These are phyloP conservation scores for Pollenia angustigena DNA, from an alignment of 2,888 invertebrate genomes.

Conservation along the genomic window DNA sequence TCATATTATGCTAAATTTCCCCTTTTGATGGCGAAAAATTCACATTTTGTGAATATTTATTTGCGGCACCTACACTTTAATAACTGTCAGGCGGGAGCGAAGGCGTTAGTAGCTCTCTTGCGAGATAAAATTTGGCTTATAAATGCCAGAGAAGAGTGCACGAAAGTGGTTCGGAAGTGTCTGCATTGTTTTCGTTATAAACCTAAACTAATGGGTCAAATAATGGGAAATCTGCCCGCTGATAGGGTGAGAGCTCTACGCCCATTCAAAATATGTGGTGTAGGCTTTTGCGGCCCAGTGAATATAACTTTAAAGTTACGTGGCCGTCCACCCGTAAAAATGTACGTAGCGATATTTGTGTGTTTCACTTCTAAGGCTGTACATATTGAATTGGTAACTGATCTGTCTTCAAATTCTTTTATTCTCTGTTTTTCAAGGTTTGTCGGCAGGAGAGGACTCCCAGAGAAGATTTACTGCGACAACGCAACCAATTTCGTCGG, in stretches of 20 bases:
- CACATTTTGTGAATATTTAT: constrained; percentile 39
- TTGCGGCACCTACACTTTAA: constrained; percentile 40
- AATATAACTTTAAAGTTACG: constrained; percentile 54
- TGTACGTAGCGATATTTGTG: background rate
- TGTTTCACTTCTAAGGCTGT: constrained; percentile 41
- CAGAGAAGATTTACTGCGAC: no score
- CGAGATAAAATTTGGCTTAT: constrained; percentile 51
- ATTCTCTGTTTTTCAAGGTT: background rate
- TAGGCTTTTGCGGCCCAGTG: constrained; percentile 59
- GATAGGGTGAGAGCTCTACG: constrained; percentile 52
- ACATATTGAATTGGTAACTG: constrained; percentile 16
- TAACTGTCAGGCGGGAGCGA: constrained; percentile 52
- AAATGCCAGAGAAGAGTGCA: constrained; percentile 45
- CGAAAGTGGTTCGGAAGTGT: constrained; percentile 44
- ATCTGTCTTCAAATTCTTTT: background rate
- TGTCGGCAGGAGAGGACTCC: background rate
- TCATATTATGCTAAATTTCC: background rate
- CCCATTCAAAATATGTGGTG: constrained; percentile 44
- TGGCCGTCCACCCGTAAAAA: constrained; percentile 50
- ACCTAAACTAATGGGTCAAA: constrained; percentile 57
- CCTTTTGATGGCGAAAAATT: constrained; percentile 37
- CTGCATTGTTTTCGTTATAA: constrained; percentile 60
- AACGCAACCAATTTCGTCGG: no score
- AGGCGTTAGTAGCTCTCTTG: constrained; percentile 45
- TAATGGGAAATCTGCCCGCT: no score